Evolutionary conservation across 2,888 invertebrate species (phyloP), one percentile per base, ranked within the genome.

Genomic region (Spilosoma lubricipeda): DNA sequence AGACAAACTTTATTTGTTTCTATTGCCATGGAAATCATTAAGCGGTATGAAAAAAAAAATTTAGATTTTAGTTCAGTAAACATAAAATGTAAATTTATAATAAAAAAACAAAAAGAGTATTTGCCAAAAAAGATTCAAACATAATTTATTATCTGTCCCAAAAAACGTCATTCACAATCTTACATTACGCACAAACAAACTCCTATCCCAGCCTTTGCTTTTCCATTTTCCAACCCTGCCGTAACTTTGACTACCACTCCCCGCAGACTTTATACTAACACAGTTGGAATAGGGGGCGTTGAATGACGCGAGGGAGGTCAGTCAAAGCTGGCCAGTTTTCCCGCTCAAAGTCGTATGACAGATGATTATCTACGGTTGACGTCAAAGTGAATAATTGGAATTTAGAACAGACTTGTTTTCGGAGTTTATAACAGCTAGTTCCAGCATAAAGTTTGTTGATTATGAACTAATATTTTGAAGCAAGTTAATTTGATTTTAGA

Each of bases 321-420:
- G 72, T 77, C 52, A 83, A 87, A 77, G 81, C 68, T 93, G 93
- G 94, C 73, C 88, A 82, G 85, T 84, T 88, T 82, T 87, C 88
- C 89, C 89, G 88, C 87, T 89, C 91, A 88, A 89, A 90, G 88
- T 92, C 91, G 90, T 92, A 93, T 95, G 95, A 95, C 93, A 94
- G 94, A 95, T 95, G 94, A 95, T 95, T 94, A 95, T 95, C 94
- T 95, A 94, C 91, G 91, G 90, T 85, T 89, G 86, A 92, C 91
- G 95, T 95, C 95, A 94, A 94, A 94, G 93, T 95, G 95, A 95
- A 95, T 95, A 95, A 95, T 95, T 95, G 94, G 92, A 91, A 90
- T 93, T 93, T 92, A 92, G 92, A 91, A 90, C 87, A 90, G 89
- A 88, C 85, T 80, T 81, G 85, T 85, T 86, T 90, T 90, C 87